Conservation (phyloP, 2,888 invertebrate genomes). For the Nomada goodeniana region DNA sequence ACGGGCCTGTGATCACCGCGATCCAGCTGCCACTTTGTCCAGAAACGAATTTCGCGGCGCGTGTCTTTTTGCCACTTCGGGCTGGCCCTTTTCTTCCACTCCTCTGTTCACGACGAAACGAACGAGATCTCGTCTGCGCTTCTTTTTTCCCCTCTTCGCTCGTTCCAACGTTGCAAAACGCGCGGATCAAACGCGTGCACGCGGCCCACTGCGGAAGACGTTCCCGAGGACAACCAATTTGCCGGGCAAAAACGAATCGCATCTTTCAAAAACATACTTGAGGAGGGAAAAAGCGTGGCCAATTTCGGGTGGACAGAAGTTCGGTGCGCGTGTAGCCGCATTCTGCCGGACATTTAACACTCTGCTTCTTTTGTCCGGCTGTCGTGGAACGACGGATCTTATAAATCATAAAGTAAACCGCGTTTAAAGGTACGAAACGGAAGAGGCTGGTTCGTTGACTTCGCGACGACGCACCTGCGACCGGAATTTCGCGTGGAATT, state of each 20-base stretch:
- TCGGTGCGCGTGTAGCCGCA: constrained; percentile 33
- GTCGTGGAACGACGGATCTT: constrained; percentile 70
- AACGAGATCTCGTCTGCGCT: constrained; percentile 3
- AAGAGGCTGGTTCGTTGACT: constrained; percentile 19
- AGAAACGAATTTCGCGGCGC: constrained; percentile 67
- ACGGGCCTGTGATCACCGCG: constrained; percentile 40
- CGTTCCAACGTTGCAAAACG: constrained; percentile 8
- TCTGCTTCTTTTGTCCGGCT: constrained; percentile 27
- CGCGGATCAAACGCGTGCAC: constrained; percentile 23
- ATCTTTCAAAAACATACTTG: constrained; percentile 82
- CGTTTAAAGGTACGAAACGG: constrained; percentile 61
- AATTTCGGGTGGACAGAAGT: constrained; percentile 69
- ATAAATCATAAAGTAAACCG: constrained; percentile 76
- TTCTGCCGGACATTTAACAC: constrained; percentile 57
- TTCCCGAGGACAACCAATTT: constrained; percentile 66
- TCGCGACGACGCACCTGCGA: constrained; percentile 13
- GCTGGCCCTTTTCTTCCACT: constrained; percentile 32
- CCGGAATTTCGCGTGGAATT: constrained; percentile 20
- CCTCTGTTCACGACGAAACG: background rate
- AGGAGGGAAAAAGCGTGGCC: constrained; percentile 71
- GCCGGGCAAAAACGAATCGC: constrained; percentile 74
- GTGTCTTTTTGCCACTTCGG: constrained; percentile 58
- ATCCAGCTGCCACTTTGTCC: constrained; percentile 69
- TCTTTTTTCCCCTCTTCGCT: constrained; percentile 10
- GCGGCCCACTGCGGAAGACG: constrained; percentile 48